Evolutionary conservation across 2,888 invertebrate species (phyloP), one percentile per base, ranked within the genome.

Genomic region (Netelia melanura): DNA sequence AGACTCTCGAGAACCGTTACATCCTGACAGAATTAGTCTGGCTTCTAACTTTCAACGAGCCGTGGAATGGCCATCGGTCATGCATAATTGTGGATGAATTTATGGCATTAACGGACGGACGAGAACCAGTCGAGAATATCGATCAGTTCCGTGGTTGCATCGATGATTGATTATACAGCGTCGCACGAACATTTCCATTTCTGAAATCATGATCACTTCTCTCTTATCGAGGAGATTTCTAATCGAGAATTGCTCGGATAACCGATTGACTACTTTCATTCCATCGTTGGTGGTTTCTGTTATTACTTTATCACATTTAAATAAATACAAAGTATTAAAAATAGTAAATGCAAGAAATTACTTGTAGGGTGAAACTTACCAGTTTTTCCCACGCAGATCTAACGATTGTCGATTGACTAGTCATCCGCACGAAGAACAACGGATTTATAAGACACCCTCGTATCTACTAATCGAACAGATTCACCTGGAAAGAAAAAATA

Each of bases 41-140:
- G 72, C 82, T 65, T 67, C 72, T 71, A 44, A 52, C 25, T 67
- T 52, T 62, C 58, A 78, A 83, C 74, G 67, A 78, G 67, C 78
- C 78, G 54, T 78, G 61, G 56, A 65, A 71, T 21, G 25, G 56
- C 14, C 14, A 54, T 25, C 52, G 11, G 78, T 74, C 78, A 43
- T 23, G 83, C 43, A 62, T 74, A 14, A 83, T 83, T 65, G 72
- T 56, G 6, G 11, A 10, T 30, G 44, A 52, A 64, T 76, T 64
- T n/a, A 54, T 23, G 25, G n/a, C n/a, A 21, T 43, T 23, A 54
- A 14, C n/a, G 44, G 17, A 54, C 43, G 44, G 10, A 72, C 54
- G 54, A 8, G 17, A 71, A 64, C 6, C 17, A n/a, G 30, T 77
- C 43, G 17, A 14, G 44, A 30, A 25, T 62, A 68, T 67, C 58